Evolutionary conservation across 2,797 vertebrate species (phyloP).

Genomic region (Hafferia zeledoni): DNA sequence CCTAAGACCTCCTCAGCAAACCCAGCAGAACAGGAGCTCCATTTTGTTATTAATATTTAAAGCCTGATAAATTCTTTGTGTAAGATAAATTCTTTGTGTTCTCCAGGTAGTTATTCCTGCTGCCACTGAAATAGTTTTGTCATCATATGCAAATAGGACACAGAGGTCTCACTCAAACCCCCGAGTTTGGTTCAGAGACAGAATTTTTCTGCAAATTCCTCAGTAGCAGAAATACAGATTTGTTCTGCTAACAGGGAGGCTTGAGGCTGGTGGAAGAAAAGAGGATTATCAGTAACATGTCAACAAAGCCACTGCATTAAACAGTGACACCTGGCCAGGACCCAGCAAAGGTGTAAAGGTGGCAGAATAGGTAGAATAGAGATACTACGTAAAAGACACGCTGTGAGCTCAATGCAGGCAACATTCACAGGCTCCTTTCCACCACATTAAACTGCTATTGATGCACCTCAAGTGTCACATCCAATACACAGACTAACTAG

Average conservation of each 20-base stretch:
- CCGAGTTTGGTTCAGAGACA: background rate
- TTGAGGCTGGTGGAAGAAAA: conserved; percentile 3
- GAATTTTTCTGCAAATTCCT: background rate
- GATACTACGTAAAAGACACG: background rate
- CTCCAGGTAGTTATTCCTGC: background rate
- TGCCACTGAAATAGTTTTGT: background rate
- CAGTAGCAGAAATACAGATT: background rate
- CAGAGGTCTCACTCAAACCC: background rate
- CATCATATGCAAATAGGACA: background rate
- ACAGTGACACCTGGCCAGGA: conserved; percentile 4
- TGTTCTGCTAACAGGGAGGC: background rate
- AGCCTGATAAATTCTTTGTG: background rate
- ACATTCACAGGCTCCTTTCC: background rate
- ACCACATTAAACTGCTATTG: background rate
- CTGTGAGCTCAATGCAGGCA: background rate
- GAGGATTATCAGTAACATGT: conserved; percentile 23
- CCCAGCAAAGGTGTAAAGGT: conserved; percentile 5
- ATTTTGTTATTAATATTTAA: background rate
- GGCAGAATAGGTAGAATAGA: background rate
- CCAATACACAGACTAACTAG: background rate
- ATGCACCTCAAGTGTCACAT: background rate
- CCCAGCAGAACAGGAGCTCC: background rate
- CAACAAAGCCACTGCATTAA: conserved; percentile 45
- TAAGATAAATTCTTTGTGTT: background rate
- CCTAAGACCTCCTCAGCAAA: background rate